Percentiles rank a stretch among this genome's conserved stretches.
These are phyloP conservation scores for Microctenopoma stevenorrisi DNA, from an alignment of 2,797 vertebrate genomes.

Conservation along the genomic window DNA sequence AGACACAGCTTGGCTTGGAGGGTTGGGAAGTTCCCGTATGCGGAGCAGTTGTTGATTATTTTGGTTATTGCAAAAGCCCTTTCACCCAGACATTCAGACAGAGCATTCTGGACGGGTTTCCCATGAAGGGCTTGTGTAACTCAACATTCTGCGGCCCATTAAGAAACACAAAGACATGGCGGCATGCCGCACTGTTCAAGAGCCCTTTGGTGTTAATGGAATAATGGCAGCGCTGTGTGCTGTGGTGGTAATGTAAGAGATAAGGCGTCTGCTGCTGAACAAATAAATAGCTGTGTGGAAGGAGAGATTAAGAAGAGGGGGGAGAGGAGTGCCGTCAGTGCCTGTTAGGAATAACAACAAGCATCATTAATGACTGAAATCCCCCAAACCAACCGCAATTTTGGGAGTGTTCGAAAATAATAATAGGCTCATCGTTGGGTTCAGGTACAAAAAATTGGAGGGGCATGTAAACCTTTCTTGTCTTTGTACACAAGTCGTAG, in stretches of 20 bases:
- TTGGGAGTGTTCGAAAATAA: conserved; percentile 66
- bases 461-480: conserved; percentile 14
- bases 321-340: conserved; percentile 22
- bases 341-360: conserved; percentile 55
- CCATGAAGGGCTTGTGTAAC: conserved; percentile 59
- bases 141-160: conserved; percentile 67
- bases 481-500: neutral
- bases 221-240: conserved; percentile 50
- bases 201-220: conserved; percentile 56
- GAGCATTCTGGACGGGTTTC: conserved; percentile 55
- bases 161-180: conserved; percentile 66
- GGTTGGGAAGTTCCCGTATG: conserved; percentile 58
- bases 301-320: conserved; percentile 38
- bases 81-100: conserved; percentile 33
- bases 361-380: conserved; percentile 62
- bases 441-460: conserved; percentile 16
- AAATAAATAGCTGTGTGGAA: conserved; percentile 64
- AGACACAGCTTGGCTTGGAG: conserved; percentile 46
- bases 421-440: conserved; percentile 46
- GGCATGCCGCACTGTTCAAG: conserved; percentile 36
- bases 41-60: conserved; percentile 62
- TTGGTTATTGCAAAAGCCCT: conserved; percentile 62
- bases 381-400: conserved; percentile 47
- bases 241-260: conserved; percentile 58
- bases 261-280: conserved; percentile 60